Evolutionary conservation across 2,888 invertebrate genomes (phyloP).

Genomic region (Lottia gigantea): DNA sequence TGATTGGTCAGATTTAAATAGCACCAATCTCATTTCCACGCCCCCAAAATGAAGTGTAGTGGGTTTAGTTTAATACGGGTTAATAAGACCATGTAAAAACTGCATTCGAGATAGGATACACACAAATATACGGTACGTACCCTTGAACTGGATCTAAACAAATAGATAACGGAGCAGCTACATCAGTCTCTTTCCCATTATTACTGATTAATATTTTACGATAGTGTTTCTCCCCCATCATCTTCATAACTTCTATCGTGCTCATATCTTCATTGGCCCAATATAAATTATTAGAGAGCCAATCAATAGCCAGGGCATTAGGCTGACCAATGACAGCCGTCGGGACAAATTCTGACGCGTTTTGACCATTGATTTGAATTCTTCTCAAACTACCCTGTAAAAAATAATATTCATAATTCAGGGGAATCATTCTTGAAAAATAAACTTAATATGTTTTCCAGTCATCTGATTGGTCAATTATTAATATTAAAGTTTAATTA

Average conservation of each 20-base stretch:
- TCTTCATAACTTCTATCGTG: constrained; percentile 79
- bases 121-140: no score
- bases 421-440: no score
- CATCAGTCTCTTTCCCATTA: constrained; percentile 85
- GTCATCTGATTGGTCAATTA: no score
- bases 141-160: constrained; percentile 94
- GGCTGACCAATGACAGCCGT: constrained; percentile 79
- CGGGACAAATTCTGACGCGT: constrained; percentile 84
- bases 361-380: constrained; percentile 75
- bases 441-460: no score
- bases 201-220: constrained; percentile 89
- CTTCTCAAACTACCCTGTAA: constrained; percentile 33
- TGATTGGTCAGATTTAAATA: no score
- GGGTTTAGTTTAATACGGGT: no score
- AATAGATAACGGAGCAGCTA: constrained; percentile 87
- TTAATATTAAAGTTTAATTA: no score
- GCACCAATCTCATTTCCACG: no score
- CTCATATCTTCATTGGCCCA: constrained; percentile 84
- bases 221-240: constrained; percentile 84
- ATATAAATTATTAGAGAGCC: constrained; percentile 94
- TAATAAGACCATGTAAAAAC: no score
- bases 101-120: no score
- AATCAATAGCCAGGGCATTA: constrained; percentile 92
- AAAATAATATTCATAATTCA: no score
- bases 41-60: no score